Conservation (phyloP, 2,113 vertebrate genomes). For the Emydura subglobosa region DNA sequence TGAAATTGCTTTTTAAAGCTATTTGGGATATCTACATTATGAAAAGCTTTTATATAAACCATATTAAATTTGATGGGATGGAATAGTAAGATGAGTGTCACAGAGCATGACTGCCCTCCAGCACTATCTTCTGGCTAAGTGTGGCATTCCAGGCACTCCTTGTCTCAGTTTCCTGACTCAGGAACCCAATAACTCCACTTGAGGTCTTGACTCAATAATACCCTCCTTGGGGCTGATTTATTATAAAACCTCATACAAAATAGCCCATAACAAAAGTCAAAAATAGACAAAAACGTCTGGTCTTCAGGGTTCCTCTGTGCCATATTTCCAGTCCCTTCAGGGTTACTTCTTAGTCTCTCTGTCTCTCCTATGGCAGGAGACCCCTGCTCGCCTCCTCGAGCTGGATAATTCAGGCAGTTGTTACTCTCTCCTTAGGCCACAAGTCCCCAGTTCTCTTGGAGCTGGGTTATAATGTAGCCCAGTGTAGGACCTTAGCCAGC, state of each 20-base stretch:
- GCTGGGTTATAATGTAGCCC: not conserved
- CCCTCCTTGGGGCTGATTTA: not conserved
- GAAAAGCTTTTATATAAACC: not conserved
- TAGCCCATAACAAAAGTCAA: not conserved
- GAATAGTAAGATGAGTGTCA: not conserved
- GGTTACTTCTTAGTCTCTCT: not conserved
- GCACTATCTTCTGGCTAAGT: not conserved
- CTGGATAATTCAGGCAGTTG: not conserved
- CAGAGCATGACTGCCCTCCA: not conserved
- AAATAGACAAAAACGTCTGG: not conserved
- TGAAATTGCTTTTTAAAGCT: not conserved
- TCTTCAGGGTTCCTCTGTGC: not conserved
- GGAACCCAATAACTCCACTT: not conserved
- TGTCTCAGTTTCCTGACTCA: not conserved
- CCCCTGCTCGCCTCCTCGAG: not conserved
- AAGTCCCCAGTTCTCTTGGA: not conserved
- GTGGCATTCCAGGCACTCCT: no score
- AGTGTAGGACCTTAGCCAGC: not conserved
- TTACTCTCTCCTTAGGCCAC: not conserved
- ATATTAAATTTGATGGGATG: not conserved
- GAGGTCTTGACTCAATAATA: not conserved
- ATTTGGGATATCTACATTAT: not conserved
- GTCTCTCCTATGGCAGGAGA: not conserved
- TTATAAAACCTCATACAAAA: not conserved
- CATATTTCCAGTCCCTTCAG: not conserved